phyloP scores from a whole-genome alignment of 2,888 invertebrate species.

The Choristoneura rosaceana region DNA sequence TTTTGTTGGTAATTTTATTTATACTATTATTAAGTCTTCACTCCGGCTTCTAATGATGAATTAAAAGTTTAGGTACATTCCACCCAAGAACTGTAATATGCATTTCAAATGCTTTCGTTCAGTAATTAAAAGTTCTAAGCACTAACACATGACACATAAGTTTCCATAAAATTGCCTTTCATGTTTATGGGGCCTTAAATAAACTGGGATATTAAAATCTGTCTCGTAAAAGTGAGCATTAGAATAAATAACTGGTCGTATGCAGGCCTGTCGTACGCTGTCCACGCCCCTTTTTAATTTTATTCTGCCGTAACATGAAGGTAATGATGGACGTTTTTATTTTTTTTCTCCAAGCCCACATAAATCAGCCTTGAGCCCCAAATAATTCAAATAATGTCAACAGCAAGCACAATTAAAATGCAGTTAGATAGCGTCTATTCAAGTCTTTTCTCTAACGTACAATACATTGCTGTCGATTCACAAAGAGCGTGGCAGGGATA shows the following conservation, averaged over 20 bases:
- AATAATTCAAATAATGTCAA: slow-evolving; percentile 73
- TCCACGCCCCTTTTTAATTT: slow-evolving; percentile 49
- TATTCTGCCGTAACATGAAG: slow-evolving; percentile 34
- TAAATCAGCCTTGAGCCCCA: slow-evolving; percentile 67
- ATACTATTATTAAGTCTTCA: too few relatives aligned
- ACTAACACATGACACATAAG: slow-evolving; percentile 46
- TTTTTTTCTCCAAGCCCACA: slow-evolving; percentile 60
- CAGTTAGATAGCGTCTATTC: slow-evolving; percentile 63
- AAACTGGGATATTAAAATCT: slow-evolving; percentile 64
- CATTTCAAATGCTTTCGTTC: slow-evolving; percentile 22
- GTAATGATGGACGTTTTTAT: slow-evolving; percentile 45
- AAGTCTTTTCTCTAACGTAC: slow-evolving; percentile 62
- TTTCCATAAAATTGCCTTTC: slow-evolving; percentile 58
- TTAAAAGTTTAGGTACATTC: background rate
- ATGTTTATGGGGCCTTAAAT: slow-evolving; percentile 67
- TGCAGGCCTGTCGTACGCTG: slow-evolving; percentile 50
- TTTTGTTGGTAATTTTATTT: too few relatives aligned
- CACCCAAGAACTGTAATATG: background rate
- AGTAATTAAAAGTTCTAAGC: slow-evolving; percentile 40
- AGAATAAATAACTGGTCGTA: slow-evolving; percentile 62
- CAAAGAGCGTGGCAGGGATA: slow-evolving; percentile 64
- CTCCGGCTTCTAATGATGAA: background rate
- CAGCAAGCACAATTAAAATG: slow-evolving; percentile 66
- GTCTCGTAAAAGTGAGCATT: slow-evolving; percentile 69
- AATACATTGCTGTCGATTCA: slow-evolving; percentile 52